Evolutionary conservation across 2,113 vertebrate species (phyloP).

Genomic region (Prietella phreatophila): DNA sequence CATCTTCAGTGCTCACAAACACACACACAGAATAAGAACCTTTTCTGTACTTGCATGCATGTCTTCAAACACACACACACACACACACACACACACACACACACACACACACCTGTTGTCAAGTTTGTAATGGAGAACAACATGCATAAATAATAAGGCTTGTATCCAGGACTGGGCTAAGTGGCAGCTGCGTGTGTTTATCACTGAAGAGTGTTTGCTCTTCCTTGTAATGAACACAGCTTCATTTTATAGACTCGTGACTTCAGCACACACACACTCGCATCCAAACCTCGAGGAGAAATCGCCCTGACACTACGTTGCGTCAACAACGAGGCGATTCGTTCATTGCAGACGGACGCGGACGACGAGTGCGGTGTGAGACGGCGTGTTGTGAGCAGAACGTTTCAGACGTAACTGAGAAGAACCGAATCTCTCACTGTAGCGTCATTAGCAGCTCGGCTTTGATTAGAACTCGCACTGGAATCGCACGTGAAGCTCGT

Average conservation of each 20-base stretch:
- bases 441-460: conserved; percentile 65
- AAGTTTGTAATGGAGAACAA: conserved; percentile 61
- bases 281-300: neutral
- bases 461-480: conserved; percentile 65
- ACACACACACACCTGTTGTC: conserved; percentile 47
- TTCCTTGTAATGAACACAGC: conserved; percentile 45
- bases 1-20: conserved; percentile 34
- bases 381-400: conserved; percentile 43
- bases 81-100: conserved; percentile 50
- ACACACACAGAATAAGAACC: conserved; percentile 41
- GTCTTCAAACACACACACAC: conserved; percentile 51
- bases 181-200: conserved; percentile 60
- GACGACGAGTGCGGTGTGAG: neutral
- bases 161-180: conserved; percentile 60
- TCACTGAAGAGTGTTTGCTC: conserved; percentile 55
- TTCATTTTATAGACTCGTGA: conserved; percentile 53
- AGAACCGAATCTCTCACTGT: conserved; percentile 69
- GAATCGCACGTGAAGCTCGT: neutral
- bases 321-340: neutral
- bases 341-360: neutral
- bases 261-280: conserved; percentile 29
- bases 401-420: conserved; percentile 66
- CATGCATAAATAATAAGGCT: conserved; percentile 64
- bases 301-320: neutral
- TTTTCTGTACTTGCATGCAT: neutral